A percentile compares a stretch with the other conserved stretches of the same genome.
phyloP scores from a whole-genome alignment of 2,888 invertebrate species.

The Xanthorhoe spadicearia region DNA sequence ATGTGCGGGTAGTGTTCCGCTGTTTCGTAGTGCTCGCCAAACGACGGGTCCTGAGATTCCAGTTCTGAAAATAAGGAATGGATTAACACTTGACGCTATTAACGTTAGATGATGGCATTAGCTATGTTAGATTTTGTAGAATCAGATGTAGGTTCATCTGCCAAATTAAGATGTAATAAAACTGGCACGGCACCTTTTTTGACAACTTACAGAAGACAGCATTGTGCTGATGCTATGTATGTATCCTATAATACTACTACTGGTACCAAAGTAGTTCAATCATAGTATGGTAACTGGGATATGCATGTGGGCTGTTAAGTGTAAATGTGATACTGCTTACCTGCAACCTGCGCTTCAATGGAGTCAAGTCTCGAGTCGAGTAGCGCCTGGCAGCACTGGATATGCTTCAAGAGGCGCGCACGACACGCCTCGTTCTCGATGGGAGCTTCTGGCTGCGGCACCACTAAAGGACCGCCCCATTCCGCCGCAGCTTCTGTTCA shows the following conservation, averaged over 20 bases:
- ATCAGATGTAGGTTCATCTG: too few relatives aligned
- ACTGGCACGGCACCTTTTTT: too few relatives aligned
- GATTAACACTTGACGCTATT: too few relatives aligned
- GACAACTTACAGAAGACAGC: too few relatives aligned
- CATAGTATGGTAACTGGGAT: too few relatives aligned
- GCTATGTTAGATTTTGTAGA: too few relatives aligned
- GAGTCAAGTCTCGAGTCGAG: constrained; percentile 89
- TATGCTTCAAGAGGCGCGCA: constrained; percentile 90
- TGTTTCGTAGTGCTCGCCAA: constrained; percentile 81
- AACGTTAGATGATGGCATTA: too few relatives aligned
- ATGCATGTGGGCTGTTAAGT: too few relatives aligned
- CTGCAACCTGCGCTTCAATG: constrained; percentile 90
- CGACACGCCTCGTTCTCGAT: constrained; percentile 92
- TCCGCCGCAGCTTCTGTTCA: constrained; percentile 47
- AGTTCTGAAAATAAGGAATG: constrained; percentile 72
- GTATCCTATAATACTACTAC: too few relatives aligned
- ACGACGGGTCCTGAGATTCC: constrained; percentile 86
- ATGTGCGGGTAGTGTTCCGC: constrained; percentile 86
- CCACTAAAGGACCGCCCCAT: constrained; percentile 50
- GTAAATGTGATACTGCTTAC: constrained; percentile 56
- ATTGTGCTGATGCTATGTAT: too few relatives aligned
- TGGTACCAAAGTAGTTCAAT: too few relatives aligned
- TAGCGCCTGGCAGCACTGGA: constrained; percentile 89
- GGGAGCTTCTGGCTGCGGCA: constrained; percentile 92
- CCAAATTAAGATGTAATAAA: too few relatives aligned